phyloP scores from a whole-genome alignment of 2,888 invertebrate species.

The Orgyia antiqua region DNA sequence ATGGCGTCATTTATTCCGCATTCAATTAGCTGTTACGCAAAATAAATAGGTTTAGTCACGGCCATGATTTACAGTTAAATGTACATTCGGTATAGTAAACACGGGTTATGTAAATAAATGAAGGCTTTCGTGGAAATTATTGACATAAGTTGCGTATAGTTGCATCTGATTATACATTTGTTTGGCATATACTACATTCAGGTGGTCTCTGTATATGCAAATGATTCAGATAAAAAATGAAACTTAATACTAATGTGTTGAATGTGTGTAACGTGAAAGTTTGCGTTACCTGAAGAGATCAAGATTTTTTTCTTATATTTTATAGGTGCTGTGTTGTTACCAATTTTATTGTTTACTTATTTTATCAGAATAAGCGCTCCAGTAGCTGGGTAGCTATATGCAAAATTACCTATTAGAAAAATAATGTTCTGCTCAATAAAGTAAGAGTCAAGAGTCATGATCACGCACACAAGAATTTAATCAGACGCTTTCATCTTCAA shows the following conservation, averaged over 20 bases:
- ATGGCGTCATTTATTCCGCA: slow-evolving; percentile 19
- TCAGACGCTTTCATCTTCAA: too few species aligned
- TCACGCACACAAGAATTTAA: too few species aligned
- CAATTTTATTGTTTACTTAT: too few species aligned
- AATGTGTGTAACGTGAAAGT: slow-evolving; percentile 4
- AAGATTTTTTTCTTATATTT: too few species aligned
- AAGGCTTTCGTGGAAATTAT: slow-evolving; percentile 3
- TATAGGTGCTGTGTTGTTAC: too few species aligned
- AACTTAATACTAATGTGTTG: slow-evolving; percentile 1
- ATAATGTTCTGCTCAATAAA: too few species aligned
- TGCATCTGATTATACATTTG: neutral
- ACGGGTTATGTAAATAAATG: slow-evolving; percentile 4
- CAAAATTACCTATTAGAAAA: too few species aligned
- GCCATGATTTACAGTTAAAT: slow-evolving; percentile 16
- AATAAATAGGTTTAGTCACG: slow-evolving; percentile 21
- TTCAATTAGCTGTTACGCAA: slow-evolving; percentile 25
- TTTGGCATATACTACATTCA: neutral
- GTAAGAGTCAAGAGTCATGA: too few species aligned
- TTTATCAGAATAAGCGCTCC: too few species aligned
- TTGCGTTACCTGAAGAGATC: neutral
- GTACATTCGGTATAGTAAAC: slow-evolving; percentile 14
- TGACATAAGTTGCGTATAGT: neutral
- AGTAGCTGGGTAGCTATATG: too few species aligned
- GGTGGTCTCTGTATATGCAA: slow-evolving; percentile 1
- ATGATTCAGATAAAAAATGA: slow-evolving; percentile 1